These are phyloP conservation scores for Thymelicus acteon DNA, from an alignment of 2,888 invertebrate species.

Conservation along the genomic window DNA sequence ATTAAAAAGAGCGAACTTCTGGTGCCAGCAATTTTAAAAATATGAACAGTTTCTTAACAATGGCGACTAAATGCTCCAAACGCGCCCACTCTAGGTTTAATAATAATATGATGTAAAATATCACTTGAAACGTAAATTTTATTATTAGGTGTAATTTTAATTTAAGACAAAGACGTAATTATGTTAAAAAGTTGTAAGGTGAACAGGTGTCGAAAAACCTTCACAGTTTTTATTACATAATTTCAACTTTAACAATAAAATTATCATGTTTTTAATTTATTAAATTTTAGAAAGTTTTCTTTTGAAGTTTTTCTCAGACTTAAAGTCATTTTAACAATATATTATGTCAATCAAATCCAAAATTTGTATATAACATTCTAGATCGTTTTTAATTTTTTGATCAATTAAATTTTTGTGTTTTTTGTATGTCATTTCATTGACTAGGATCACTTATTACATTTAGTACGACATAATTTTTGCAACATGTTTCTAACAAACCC, in stretches of 20 bases:
- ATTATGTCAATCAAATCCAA: no score
- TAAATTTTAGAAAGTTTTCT: background rate
- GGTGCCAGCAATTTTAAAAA: no score
- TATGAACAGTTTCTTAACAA: no score
- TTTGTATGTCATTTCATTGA: background rate
- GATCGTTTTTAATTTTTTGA: conserved; percentile 7
- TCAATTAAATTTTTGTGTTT: no score
- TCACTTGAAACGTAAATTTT: background rate
- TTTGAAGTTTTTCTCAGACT: no score
- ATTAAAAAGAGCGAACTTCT: no score
- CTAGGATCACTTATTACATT: background rate
- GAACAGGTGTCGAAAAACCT: conserved; percentile 59
- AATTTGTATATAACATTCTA: background rate
- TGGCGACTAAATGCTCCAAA: no score
- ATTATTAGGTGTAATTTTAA: conserved; percentile 15
- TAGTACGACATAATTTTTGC: background rate
- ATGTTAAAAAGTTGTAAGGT: conserved; percentile 45
- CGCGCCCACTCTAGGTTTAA: no score
- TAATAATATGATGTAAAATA: no score
- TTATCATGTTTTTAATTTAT: conserved; percentile 52
- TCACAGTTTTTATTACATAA: conserved; percentile 68
- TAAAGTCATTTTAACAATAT: no score
- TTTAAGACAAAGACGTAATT: conserved; percentile 27
- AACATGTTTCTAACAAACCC: background rate
- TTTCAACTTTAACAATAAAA: conserved; percentile 64